These are phyloP conservation scores for Pediacus dermestoides DNA, from an alignment of 2,888 invertebrate species.

Conservation along the genomic window DNA sequence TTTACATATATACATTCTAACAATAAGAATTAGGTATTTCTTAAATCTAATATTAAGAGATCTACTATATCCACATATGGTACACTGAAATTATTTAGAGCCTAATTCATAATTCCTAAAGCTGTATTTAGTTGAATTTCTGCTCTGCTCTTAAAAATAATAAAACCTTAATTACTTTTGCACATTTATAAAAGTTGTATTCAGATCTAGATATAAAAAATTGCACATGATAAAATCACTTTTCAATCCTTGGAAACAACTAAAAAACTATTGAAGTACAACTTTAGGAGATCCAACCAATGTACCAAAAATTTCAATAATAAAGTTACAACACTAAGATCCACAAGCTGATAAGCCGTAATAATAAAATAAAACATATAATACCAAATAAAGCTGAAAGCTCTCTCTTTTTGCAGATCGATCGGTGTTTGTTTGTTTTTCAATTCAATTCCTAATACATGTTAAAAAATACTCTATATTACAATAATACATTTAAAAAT, in stretches of 20 bases:
- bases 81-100: slow-evolving; percentile 49
- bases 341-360: slow-evolving; percentile 19
- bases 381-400: too few species aligned
- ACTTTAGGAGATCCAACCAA: slow-evolving; percentile 18
- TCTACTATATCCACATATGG: slow-evolving; percentile 51
- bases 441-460: slow-evolving; percentile 16
- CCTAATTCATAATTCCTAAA: slow-evolving; percentile 34
- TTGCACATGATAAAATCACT: slow-evolving; percentile 11
- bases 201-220: too few species aligned
- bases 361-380: slow-evolving; percentile 21
- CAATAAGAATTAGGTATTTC: slow-evolving; percentile 33
- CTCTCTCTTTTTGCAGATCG: too few species aligned
- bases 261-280: slow-evolving; percentile 15
- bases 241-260: slow-evolving; percentile 5
- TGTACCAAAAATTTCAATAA: slow-evolving; percentile 16
- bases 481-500: slow-evolving; percentile 7
- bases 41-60: slow-evolving; percentile 31
- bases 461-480: background rate
- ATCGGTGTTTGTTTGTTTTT: too few species aligned
- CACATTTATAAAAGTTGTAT: too few species aligned
- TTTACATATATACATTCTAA: slow-evolving; percentile 39
- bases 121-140: slow-evolving; percentile 28
- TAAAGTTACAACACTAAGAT: slow-evolving; percentile 20
- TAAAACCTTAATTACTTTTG: slow-evolving; percentile 6
- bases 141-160: slow-evolving; percentile 23